Conservation (phyloP, 1,140 invertebrate genomes). For the Musca vetustissima region DNA sequence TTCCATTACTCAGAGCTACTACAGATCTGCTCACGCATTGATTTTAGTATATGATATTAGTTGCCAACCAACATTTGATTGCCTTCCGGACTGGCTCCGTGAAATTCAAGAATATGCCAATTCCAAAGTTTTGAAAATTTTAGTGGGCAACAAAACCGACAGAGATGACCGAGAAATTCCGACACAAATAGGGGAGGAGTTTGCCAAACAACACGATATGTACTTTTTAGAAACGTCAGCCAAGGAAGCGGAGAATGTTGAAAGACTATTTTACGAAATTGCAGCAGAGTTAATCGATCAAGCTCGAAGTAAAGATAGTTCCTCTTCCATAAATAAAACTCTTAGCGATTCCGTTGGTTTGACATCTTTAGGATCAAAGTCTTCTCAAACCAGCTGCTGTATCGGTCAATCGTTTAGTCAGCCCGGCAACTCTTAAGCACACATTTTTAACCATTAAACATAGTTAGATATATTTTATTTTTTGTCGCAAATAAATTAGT, state of each 20-base stretch:
- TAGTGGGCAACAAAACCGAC: conserved; percentile 96
- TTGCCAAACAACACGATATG: conserved; percentile 93
- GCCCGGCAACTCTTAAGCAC: conserved; percentile 19
- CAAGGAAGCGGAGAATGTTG: conserved; percentile 97
- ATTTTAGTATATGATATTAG: conserved; percentile 98
- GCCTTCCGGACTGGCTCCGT: conserved; percentile 89
- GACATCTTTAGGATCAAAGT: conserved; percentile 40
- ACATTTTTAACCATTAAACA: too few relatives aligned
- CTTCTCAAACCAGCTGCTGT: conserved; percentile 48
- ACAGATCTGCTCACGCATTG: conserved; percentile 94
- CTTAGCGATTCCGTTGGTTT: conserved; percentile 44
- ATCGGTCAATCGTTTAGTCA: conserved; percentile 44
- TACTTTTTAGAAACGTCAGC: conserved; percentile 98
- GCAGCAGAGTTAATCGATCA: conserved; percentile 89
- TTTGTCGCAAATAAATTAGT: too few relatives aligned
- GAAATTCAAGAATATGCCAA: conserved; percentile 97
- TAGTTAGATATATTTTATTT: too few relatives aligned
- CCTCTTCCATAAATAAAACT: conserved; percentile 32
- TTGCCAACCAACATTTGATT: conserved; percentile 95
- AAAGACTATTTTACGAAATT: conserved; percentile 94
- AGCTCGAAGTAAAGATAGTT: conserved; percentile 46
- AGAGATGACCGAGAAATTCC: conserved; percentile 94
- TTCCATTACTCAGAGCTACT: conserved; percentile 94
- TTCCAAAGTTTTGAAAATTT: conserved; percentile 88
- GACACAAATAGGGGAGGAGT: conserved; percentile 91